phyloP scores from a whole-genome alignment of 2,113 vertebrate genomes.

The Vidua chalybeata region DNA sequence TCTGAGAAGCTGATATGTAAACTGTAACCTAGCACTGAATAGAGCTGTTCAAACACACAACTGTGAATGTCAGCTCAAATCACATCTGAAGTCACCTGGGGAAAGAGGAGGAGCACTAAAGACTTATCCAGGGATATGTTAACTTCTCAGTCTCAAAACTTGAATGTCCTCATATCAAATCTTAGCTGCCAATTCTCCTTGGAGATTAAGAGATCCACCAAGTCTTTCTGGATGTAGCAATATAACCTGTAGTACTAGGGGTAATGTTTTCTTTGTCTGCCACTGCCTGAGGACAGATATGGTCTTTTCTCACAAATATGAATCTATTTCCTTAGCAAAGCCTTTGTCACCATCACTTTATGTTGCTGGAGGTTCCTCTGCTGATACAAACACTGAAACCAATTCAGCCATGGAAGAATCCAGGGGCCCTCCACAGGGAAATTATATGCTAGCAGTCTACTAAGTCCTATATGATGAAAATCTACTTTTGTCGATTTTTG shows the following conservation, averaged over 20 bases:
- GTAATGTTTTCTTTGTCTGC: not conserved
- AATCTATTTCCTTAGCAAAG: not conserved
- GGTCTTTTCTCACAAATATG: not conserved
- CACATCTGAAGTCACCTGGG: not conserved
- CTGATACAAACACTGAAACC: not conserved
- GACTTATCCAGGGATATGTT: constrained; percentile 26
- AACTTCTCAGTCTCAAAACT: not conserved
- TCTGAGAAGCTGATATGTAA: constrained; percentile 29
- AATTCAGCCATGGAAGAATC: not conserved
- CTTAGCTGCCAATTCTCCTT: not conserved
- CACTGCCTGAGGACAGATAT: not conserved
- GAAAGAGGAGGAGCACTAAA: not conserved
- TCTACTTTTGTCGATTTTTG: not conserved
- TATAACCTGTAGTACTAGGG: not conserved
- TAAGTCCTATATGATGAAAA: not conserved
- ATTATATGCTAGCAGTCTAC: not conserved
- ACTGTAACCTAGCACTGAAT: constrained; percentile 21
- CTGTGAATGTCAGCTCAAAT: constrained; percentile 36
- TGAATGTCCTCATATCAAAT: not conserved
- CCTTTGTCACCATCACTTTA: not conserved
- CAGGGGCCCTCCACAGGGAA: not conserved
- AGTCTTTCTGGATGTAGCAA: not conserved
- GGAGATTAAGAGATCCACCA: not conserved
- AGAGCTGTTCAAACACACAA: constrained; percentile 44
- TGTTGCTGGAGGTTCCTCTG: not conserved